phyloP scores from a whole-genome alignment of 1,140 invertebrate species.

The Diorhabda elongata region DNA sequence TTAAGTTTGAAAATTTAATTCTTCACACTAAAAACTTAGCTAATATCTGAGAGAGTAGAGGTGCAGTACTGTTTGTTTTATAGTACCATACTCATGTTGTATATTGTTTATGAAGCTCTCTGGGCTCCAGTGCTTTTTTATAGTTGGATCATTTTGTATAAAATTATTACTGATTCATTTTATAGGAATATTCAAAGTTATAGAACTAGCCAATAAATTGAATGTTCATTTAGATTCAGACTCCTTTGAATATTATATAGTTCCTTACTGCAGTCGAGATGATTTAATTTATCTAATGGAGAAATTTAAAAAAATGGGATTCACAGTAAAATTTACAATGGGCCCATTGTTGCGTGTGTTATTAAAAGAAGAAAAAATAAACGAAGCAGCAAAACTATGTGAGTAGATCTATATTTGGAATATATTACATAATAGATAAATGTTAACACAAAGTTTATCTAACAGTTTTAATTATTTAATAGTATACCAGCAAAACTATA shows the following conservation, averaged over 20 bases:
- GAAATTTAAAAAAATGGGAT: conserved; percentile 49
- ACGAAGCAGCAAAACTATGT: conserved; percentile 49
- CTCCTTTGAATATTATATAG: conserved; percentile 52
- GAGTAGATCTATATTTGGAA: conserved; percentile 29
- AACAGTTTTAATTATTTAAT: background rate
- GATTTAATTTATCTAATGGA: conserved; percentile 49
- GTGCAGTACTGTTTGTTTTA: too few relatives aligned
- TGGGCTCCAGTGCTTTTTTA: too few relatives aligned
- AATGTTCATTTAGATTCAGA: conserved; percentile 51
- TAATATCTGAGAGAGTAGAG: too few relatives aligned
- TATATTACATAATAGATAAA: background rate
- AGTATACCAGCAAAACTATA: too few relatives aligned
- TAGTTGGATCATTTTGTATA: too few relatives aligned
- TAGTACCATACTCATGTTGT: too few relatives aligned
- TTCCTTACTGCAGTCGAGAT: conserved; percentile 51
- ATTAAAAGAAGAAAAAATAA: conserved; percentile 48
- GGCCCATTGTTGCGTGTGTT: conserved; percentile 51
- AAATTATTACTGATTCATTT: conserved; percentile 10
- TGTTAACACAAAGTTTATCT: background rate
- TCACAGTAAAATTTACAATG: conserved; percentile 44
- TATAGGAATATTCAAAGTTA: conserved; percentile 50
- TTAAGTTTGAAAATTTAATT: too few relatives aligned
- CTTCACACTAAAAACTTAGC: too few relatives aligned
- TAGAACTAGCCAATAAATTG: conserved; percentile 51
- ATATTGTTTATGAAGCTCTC: too few relatives aligned